phyloP scores from a whole-genome alignment of 2,113 vertebrate species.

The Potamarius usumacintae region DNA sequence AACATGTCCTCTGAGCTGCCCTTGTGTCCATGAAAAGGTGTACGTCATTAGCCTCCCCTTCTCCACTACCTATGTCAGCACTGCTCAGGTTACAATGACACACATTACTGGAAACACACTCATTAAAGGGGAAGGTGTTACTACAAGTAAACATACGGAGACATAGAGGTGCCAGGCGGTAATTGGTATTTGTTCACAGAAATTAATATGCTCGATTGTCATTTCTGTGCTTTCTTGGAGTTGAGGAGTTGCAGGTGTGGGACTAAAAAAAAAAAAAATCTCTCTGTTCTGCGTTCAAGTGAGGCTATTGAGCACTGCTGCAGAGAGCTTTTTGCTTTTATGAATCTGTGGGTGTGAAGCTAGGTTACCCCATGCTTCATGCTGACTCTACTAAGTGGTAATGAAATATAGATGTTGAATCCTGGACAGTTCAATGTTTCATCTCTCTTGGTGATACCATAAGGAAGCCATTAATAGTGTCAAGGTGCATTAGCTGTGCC shows the following conservation, averaged over 20 bases:
- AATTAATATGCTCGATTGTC: constrained; percentile 25
- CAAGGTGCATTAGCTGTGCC: constrained; percentile 74
- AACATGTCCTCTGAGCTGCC: constrained; percentile 51
- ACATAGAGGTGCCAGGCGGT: constrained; percentile 22
- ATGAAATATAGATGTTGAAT: constrained; percentile 81
- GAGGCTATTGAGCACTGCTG: constrained; percentile 20
- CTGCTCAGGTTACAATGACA: constrained; percentile 40
- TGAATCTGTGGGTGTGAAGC: constrained; percentile 50
- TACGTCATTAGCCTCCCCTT: constrained; percentile 44
- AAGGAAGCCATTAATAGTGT: constrained; percentile 79
- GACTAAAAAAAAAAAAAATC: not conserved
- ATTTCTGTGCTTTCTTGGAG: constrained; percentile 9
- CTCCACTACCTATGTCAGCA: constrained; percentile 37
- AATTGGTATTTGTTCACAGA: constrained; percentile 44
- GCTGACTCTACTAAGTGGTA: constrained; percentile 61
- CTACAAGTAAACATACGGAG: constrained; percentile 4
- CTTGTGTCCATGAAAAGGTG: constrained; percentile 46
- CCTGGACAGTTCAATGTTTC: constrained; percentile 74
- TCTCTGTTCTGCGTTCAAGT: constrained; percentile 38
- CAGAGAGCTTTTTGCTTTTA: constrained; percentile 48
- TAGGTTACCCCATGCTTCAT: constrained; percentile 46
- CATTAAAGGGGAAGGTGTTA: constrained; percentile 41
- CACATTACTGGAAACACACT: constrained; percentile 49
- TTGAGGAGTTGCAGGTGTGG: constrained; percentile 11
- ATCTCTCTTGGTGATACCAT: constrained; percentile 76